Percentiles rank a stretch among this genome's conserved stretches.
phyloP scores from a whole-genome alignment of 2,888 invertebrate genomes.

The Drosophila mimetica region DNA sequence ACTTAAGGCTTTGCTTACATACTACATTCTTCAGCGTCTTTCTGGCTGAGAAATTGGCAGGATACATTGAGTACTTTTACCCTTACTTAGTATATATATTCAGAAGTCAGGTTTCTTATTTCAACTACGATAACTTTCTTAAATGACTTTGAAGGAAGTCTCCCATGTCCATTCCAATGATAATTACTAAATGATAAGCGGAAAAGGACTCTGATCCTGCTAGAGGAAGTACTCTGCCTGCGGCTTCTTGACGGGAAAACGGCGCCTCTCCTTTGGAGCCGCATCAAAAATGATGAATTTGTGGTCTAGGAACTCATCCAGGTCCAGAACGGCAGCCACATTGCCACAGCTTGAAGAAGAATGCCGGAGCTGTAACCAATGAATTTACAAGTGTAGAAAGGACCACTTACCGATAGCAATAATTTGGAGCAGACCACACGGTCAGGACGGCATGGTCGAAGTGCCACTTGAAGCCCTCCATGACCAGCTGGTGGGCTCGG shows the following conservation, averaged over 20 bases:
- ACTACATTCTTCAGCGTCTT: no score
- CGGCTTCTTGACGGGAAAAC: constrained; percentile 98
- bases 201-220: constrained; percentile 68
- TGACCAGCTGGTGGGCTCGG: constrained; percentile 99
- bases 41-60: no score
- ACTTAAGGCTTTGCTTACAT: no score
- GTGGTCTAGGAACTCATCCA: constrained; percentile 86
- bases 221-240: constrained; percentile 99
- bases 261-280: constrained; percentile 97
- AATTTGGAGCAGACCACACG: constrained; percentile 99
- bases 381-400: not conserved
- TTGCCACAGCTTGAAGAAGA: constrained; percentile 94
- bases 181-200: no score
- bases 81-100: no score
- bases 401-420: constrained; percentile 81
- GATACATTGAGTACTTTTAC: no score
- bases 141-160: no score
- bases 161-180: no score
- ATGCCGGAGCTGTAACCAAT: constrained; percentile 17
- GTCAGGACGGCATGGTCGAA: constrained; percentile 99
- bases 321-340: constrained; percentile 99
- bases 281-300: constrained; percentile 99
- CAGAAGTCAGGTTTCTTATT: no score
- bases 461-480: constrained; percentile 99
- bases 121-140: no score